These are phyloP conservation scores for Perca fluviatilis DNA, from an alignment of 2,113 vertebrate genomes.

Conservation along the genomic window DNA sequence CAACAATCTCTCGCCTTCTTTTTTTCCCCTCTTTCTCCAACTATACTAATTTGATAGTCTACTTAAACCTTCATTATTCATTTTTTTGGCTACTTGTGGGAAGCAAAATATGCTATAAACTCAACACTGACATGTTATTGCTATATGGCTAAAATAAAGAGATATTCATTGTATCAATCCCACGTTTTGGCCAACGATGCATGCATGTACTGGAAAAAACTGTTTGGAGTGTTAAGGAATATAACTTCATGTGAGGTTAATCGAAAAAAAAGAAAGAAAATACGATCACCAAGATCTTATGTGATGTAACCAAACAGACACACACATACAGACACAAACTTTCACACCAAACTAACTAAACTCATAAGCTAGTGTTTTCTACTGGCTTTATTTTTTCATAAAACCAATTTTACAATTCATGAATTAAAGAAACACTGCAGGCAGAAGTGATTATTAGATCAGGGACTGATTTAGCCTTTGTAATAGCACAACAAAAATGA, in stretches of 20 bases:
- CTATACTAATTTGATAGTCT: neutral
- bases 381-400: neutral
- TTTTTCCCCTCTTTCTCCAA: neutral
- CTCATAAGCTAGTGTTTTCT: neutral
- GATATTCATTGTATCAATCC: neutral
- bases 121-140: neutral
- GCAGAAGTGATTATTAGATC: neutral
- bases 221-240: neutral
- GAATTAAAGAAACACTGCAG: neutral
- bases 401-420: neutral
- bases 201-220: neutral
- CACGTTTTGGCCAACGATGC: neutral
- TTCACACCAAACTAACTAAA: neutral
- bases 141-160: neutral
- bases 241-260: neutral
- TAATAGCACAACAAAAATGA: neutral
- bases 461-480: neutral
- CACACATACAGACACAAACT: neutral
- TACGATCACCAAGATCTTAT: no score
- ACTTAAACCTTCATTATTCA: neutral
- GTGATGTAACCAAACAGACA: neutral
- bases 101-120: constrained; percentile 13
- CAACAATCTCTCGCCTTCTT: neutral
- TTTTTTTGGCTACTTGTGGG: neutral
- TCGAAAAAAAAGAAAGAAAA: neutral